Conservation (phyloP, 1,140 invertebrate species). For the Drosophila ohnishii region DNA sequence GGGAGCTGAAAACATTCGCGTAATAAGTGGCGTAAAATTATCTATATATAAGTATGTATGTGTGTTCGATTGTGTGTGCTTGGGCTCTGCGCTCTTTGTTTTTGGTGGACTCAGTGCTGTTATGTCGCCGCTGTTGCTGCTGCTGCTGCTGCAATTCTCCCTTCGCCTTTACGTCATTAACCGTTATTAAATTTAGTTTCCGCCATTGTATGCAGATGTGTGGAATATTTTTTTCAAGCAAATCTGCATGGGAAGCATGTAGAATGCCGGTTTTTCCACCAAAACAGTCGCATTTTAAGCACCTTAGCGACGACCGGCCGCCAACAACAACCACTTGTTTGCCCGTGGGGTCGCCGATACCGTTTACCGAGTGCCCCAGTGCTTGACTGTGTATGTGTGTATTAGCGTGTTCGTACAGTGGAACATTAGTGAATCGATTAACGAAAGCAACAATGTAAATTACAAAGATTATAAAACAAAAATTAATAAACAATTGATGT, state of each 20-base stretch:
- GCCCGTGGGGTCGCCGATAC: conserved; percentile 22
- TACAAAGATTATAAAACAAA: background rate
- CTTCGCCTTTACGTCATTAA: conserved; percentile 49
- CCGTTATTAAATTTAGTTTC: conserved; percentile 45
- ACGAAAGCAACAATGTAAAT: background rate
- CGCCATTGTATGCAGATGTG: conserved; percentile 24
- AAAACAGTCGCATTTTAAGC: conserved; percentile 15
- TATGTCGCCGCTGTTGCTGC: conserved; percentile 5
- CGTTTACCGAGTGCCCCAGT: conserved; percentile 8
- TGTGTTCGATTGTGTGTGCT: conserved; percentile 5
- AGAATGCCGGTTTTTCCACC: conserved; percentile 28
- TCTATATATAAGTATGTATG: conserved; percentile 4
- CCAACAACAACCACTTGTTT: conserved; percentile 43
- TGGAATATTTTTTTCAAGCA: conserved; percentile 6
- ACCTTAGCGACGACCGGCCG: conserved; percentile 9
- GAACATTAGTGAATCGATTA: background rate
- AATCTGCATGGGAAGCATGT: conserved; percentile 9
- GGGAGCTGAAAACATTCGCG: conserved; percentile 12
- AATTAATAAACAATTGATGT: background rate
- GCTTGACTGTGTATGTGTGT: conserved; percentile 1
- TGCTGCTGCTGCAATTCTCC: conserved; percentile 26
- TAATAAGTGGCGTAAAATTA: conserved; percentile 26
- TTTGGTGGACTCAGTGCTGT: conserved; percentile 1
- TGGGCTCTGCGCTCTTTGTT: conserved; percentile 21
- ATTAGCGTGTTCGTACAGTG: conserved; percentile 4